A percentile compares a stretch with the other conserved stretches of the same genome.
Conservation (phyloP, 2,797 vertebrate genomes). For the Momotus momota region DNA sequence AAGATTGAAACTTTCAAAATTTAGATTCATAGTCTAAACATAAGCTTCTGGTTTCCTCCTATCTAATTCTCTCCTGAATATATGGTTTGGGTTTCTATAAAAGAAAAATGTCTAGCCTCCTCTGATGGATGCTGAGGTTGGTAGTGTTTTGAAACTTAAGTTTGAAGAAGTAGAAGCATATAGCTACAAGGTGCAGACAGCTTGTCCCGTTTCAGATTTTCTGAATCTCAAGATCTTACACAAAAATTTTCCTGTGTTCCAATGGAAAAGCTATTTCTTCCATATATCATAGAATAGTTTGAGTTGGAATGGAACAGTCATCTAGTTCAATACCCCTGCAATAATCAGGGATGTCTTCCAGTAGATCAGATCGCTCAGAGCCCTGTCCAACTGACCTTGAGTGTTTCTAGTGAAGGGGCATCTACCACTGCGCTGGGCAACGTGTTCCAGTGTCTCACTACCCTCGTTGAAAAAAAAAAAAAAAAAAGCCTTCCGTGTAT, state of each 20-base stretch:
- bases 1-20: conserved; percentile 29
- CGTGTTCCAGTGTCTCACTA: neutral
- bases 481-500: neutral
- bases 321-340: neutral
- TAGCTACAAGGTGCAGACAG: neutral
- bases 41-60: conserved; percentile 7
- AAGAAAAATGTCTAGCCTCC: neutral
- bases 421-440: neutral
- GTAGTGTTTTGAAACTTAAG: conserved; percentile 20
- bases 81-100: conserved; percentile 21
- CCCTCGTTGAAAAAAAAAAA: too few species aligned
- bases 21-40: neutral
- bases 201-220: neutral
- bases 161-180: neutral
- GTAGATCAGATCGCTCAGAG: neutral
- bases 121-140: neutral
- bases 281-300: neutral
- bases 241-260: neutral
- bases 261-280: neutral
- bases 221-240: neutral
- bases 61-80: conserved; percentile 38
- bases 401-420: neutral
- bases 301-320: neutral
- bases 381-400: neutral
- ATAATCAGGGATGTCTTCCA: neutral